A percentile compares a stretch with the other conserved stretches of the same genome.
These are phyloP conservation scores for Pyralis farinalis DNA, from an alignment of 2,888 invertebrate species.

Conservation along the genomic window DNA sequence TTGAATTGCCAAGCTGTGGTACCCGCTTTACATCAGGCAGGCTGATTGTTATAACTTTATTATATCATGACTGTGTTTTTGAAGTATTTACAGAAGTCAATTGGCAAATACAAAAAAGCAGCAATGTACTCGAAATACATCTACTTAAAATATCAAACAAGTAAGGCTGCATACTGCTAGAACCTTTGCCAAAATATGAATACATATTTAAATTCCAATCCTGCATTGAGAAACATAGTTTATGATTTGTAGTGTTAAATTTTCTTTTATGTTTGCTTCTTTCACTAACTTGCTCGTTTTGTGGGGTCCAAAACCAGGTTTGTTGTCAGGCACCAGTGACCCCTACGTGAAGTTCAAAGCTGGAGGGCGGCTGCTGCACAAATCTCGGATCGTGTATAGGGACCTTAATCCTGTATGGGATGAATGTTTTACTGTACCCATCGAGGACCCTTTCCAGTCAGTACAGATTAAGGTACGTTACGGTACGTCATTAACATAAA, in stretches of 20 bases:
- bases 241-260: conserved; percentile 23
- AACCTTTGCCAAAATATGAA: too few relatives aligned
- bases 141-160: too few relatives aligned
- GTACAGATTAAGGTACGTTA: conserved; percentile 89
- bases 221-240: neutral
- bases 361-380: conserved; percentile 92
- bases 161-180: too few relatives aligned
- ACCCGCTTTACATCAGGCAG: too few relatives aligned
- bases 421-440: conserved; percentile 94
- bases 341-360: conserved; percentile 98
- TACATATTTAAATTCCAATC: neutral
- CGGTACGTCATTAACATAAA: neutral
- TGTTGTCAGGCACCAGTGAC: conserved; percentile 94
- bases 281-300: conserved; percentile 54
- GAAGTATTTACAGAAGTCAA: too few relatives aligned
- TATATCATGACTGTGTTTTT: too few relatives aligned
- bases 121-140: too few relatives aligned
- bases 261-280: conserved; percentile 58
- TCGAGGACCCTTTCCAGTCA: conserved; percentile 94
- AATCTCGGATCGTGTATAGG: conserved; percentile 95
- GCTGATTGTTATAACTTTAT: too few relatives aligned
- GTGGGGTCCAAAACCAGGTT: conserved; percentile 72
- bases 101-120: too few relatives aligned
- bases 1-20: too few relatives aligned
- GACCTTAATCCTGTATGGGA: conserved; percentile 99